A percentile compares a stretch with the other conserved stretches of the same genome.
phyloP scores from a whole-genome alignment of 2,888 invertebrate species.

The Melipona bicolor region DNA sequence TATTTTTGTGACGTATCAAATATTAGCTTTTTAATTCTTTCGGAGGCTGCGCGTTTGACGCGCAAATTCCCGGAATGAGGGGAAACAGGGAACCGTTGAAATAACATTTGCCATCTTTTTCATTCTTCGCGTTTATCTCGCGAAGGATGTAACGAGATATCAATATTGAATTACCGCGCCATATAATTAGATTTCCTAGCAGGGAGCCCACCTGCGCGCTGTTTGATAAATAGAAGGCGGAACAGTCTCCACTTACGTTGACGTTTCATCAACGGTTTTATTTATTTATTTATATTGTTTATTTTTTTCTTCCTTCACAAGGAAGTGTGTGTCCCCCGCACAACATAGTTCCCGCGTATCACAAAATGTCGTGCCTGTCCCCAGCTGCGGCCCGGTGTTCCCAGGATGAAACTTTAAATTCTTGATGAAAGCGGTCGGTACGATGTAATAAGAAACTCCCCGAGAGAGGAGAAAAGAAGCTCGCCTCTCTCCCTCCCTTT shows the following conservation, averaged over 20 bases:
- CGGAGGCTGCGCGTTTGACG: background rate
- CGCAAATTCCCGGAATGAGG: background rate
- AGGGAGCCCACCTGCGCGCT: background rate
- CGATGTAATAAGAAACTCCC: conserved; percentile 50
- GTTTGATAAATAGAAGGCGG: conserved; percentile 29
- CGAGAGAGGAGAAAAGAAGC: conserved; percentile 39
- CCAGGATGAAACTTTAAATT: conserved; percentile 55
- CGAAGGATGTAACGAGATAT: background rate
- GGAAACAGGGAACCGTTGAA: background rate
- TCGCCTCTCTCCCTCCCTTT: conserved; percentile 11
- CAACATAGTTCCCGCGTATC: conserved; percentile 13
- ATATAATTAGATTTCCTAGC: conserved; percentile 1
- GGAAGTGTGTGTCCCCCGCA: background rate
- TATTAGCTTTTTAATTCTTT: conserved; percentile 1
- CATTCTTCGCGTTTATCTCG: background rate
- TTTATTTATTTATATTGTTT: background rate
- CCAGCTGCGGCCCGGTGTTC: conserved; percentile 1
- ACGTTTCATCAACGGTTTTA: conserved; percentile 28
- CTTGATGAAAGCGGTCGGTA: conserved; percentile 54
- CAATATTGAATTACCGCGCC: conserved; percentile 11
- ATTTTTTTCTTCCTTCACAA: background rate
- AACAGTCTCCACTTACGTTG: conserved; percentile 32
- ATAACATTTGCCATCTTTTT: background rate
- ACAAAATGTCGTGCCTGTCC: background rate
- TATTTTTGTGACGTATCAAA: background rate